phyloP scores from a whole-genome alignment of 2,888 invertebrate genomes.

The Conomelus anceps region DNA sequence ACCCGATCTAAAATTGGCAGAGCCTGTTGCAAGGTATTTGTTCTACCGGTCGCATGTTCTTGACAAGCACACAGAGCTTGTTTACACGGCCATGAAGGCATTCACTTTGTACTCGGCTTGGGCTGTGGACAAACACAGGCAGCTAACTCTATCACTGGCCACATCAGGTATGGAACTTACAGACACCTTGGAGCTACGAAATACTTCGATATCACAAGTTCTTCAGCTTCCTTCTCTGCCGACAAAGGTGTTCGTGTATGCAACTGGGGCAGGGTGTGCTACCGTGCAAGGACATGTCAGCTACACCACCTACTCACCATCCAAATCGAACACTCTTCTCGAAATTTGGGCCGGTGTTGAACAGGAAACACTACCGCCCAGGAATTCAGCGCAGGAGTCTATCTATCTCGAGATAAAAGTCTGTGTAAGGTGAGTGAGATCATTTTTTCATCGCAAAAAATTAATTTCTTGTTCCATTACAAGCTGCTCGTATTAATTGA shows the following conservation, averaged over 20 bases:
- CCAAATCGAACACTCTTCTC: constrained; percentile 50
- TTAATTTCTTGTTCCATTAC: neutral
- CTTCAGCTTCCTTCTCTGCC: constrained; percentile 57
- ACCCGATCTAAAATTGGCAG: constrained; percentile 55
- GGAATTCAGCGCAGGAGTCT: constrained; percentile 50
- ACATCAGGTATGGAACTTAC: constrained; percentile 66
- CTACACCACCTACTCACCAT: constrained; percentile 56
- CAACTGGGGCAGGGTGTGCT: constrained; percentile 61
- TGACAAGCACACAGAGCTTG: constrained; percentile 54
- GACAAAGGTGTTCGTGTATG: constrained; percentile 58
- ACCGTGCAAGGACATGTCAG: constrained; percentile 60
- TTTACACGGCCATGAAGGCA: constrained; percentile 55
- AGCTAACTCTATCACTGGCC: constrained; percentile 58
- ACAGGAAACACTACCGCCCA: constrained; percentile 55
- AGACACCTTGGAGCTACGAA: constrained; percentile 54
- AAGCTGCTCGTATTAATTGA: no score
- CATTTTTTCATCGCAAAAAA: neutral
- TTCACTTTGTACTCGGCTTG: constrained; percentile 53
- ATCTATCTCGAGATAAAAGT: constrained; percentile 50
- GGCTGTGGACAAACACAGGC: constrained; percentile 54
- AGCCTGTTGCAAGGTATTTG: constrained; percentile 56
- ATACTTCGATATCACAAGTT: constrained; percentile 46
- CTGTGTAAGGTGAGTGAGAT: constrained; percentile 50
- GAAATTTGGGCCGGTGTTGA: constrained; percentile 57
- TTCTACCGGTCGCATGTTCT: constrained; percentile 60